Percentiles rank a stretch among this genome's conserved stretches.
phyloP scores from a whole-genome alignment of 2,888 invertebrate species.

The Agonopterix heracliana region DNA sequence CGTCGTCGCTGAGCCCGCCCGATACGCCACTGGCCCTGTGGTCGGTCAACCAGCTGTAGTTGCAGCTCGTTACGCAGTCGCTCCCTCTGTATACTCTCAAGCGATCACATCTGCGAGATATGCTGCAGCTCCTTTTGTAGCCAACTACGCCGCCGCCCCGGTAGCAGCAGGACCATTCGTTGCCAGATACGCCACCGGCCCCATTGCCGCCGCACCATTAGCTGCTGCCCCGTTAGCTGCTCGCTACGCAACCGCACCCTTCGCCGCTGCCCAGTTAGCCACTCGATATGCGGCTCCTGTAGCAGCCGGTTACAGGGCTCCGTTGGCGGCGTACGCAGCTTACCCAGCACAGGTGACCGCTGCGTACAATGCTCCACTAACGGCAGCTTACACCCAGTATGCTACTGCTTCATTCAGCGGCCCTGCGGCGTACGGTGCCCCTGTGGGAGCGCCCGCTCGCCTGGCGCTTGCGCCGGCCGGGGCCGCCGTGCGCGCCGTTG shows the following conservation, averaged over 20 bases:
- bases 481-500: constrained; percentile 30
- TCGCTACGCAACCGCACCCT: constrained; percentile 3
- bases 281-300: constrained; percentile 17
- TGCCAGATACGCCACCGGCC: constrained; percentile 24
- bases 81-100: constrained; percentile 15
- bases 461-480: constrained; percentile 45
- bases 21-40: constrained; percentile 19
- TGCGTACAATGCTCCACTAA: constrained; percentile 14
- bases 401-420: constrained; percentile 24
- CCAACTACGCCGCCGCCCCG: constrained; percentile 23
- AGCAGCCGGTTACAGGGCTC: constrained; percentile 12
- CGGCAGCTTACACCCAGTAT: constrained; percentile 10
- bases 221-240: constrained; percentile 18
- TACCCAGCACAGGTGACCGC: constrained; percentile 12
- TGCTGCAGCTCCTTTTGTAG: constrained; percentile 22
- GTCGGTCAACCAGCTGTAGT: constrained; percentile 32
- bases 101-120: constrained; percentile 18
- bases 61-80: constrained; percentile 20
- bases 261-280: constrained; percentile 26
- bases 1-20: constrained; percentile 48
- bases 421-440: constrained; percentile 13
- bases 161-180: constrained; percentile 11
- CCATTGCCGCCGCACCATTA: constrained; percentile 21
- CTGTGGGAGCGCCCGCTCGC: constrained; percentile 15
- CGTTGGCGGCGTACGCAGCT: constrained; percentile 12